phyloP scores from a whole-genome alignment of 2,113 vertebrate species.

The Ranitomeya variabilis region DNA sequence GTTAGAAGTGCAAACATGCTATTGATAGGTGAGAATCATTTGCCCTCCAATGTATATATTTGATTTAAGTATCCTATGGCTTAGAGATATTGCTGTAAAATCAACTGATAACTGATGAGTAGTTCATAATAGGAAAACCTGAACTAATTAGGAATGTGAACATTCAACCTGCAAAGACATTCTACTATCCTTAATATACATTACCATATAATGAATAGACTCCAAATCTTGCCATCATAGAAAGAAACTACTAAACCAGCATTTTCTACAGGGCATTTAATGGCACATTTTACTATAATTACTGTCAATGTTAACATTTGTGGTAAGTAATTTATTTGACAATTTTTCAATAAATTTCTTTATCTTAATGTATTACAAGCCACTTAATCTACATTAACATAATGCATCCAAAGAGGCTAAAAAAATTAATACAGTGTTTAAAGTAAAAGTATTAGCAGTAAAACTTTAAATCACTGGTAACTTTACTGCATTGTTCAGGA shows the following conservation, averaged over 20 bases:
- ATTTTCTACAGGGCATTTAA: slow-evolving; percentile 44
- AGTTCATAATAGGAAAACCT: background rate
- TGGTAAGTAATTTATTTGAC: slow-evolving; percentile 50
- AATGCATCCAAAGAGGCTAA: slow-evolving; percentile 44
- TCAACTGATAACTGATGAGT: background rate
- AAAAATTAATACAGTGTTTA: slow-evolving; percentile 37
- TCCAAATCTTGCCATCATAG: slow-evolving; percentile 4
- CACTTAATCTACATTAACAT: slow-evolving; percentile 58
- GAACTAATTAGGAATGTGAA: background rate
- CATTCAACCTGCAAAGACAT: background rate
- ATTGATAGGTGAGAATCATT: background rate
- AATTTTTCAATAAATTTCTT: slow-evolving; percentile 49
- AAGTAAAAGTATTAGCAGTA: slow-evolving; percentile 52
- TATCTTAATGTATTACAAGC: slow-evolving; percentile 52
- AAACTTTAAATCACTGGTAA: slow-evolving; percentile 55
- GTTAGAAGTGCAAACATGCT: background rate
- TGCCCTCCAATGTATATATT: no score
- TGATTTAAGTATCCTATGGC: background rate
- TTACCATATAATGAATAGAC: slow-evolving; percentile 15
- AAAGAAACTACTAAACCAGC: slow-evolving; percentile 19
- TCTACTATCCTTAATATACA: background rate
- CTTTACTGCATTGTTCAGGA: slow-evolving; percentile 47
- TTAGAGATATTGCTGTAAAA: background rate
- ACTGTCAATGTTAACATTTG: slow-evolving; percentile 53
- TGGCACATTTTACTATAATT: slow-evolving; percentile 47